Percentiles rank a stretch among this genome's conserved stretches.
Conservation (phyloP, 2,113 vertebrate species). For the Chlamydotis undulata region DNA sequence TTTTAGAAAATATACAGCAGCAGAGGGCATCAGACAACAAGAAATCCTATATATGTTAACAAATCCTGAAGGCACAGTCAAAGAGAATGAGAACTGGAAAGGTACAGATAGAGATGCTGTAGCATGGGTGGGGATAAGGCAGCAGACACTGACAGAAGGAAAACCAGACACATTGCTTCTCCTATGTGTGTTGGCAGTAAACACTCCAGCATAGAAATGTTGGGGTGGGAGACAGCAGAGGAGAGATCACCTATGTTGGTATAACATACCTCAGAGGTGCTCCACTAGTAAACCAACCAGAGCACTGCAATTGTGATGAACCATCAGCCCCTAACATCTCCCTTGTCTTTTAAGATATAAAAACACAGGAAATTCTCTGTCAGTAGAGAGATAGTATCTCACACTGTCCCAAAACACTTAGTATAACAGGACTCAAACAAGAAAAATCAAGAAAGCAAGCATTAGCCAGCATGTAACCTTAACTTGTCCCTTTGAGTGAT, state of each 20-base stretch:
- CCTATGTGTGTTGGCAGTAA: background rate
- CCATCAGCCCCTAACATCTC: background rate
- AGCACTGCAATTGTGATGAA: background rate
- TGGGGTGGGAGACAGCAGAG: background rate
- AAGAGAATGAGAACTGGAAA: background rate
- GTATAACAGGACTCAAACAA: background rate
- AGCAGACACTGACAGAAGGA: background rate
- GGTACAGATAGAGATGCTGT: background rate
- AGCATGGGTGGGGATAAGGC: background rate
- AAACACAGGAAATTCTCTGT: background rate
- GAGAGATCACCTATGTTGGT: fast-evolving
- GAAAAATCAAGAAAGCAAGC: background rate
- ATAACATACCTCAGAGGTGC: background rate
- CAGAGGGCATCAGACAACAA: constrained; percentile 24
- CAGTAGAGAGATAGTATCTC: background rate
- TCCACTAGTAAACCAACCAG: background rate
- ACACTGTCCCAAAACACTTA: background rate
- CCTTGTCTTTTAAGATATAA: background rate
- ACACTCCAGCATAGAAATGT: background rate
- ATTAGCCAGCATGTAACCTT: background rate
- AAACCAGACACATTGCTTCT: background rate
- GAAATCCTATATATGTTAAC: background rate
- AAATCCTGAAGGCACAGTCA: background rate
- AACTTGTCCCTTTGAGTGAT: background rate
- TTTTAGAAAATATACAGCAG: background rate